phyloP scores from a whole-genome alignment of 1,140 invertebrate genomes.

The Hycleus phaleratus region DNA sequence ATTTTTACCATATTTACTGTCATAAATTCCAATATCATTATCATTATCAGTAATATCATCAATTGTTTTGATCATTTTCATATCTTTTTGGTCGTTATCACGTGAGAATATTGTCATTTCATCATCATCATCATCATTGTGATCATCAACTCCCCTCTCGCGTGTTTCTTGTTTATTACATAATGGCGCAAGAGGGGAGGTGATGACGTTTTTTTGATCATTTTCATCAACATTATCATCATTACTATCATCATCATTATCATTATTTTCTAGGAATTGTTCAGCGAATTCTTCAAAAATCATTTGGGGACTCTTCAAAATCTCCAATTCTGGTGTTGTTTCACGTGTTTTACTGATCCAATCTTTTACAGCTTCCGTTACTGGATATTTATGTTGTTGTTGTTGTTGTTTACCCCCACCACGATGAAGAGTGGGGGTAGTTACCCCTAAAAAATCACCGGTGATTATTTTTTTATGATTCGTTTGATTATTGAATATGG shows the following conservation, averaged over 20 bases:
- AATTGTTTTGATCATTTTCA: not conserved
- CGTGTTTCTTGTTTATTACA: not conserved
- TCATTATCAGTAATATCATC: not conserved
- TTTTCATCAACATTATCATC: slow-evolving; percentile 4
- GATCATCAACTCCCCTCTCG: not conserved
- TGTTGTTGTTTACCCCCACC: not conserved
- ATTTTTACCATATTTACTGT: slow-evolving; percentile 35
- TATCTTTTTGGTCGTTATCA: slow-evolving; percentile 9
- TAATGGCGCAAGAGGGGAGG: not conserved
- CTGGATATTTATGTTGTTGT: slow-evolving; percentile 29
- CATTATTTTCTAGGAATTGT: no score
- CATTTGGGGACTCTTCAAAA: slow-evolving; percentile 35
- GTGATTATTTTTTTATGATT: not conserved
- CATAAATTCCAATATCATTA: slow-evolving; percentile 32
- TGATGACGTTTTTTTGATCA: not conserved
- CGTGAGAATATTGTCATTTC: slow-evolving; percentile 20
- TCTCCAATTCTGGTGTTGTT: slow-evolving; percentile 36
- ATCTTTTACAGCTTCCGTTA: slow-evolving; percentile 37
- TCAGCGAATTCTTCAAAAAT: slow-evolving; percentile 30
- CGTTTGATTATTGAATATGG: not conserved
- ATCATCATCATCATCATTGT: slow-evolving; percentile 3
- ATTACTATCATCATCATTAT: not conserved
- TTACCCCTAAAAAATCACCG: slow-evolving; percentile 10
- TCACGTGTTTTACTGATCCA: slow-evolving; percentile 39
- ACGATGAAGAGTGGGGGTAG: slow-evolving; percentile 1